Percentiles rank a stretch among this genome's conserved stretches.
These are phyloP conservation scores for Muscina levida DNA, from an alignment of 2,888 invertebrate species.

Conservation along the genomic window DNA sequence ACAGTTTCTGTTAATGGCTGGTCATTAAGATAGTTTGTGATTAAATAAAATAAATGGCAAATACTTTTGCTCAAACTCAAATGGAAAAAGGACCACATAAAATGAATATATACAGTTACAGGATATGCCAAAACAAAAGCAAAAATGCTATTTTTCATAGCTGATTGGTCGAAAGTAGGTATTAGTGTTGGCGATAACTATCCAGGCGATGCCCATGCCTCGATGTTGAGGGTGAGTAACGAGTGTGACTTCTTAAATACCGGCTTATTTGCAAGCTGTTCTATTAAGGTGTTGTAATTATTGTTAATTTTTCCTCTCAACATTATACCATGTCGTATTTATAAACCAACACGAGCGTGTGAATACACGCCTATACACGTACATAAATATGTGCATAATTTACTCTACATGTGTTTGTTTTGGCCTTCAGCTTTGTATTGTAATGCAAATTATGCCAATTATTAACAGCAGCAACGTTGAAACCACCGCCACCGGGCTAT, in stretches of 20 bases:
- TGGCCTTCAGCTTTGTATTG: slow-evolving; percentile 1
- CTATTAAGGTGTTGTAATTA: slow-evolving; percentile 51
- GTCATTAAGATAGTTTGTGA: slow-evolving; percentile 56
- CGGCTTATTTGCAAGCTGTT: slow-evolving; percentile 32
- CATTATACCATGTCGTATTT: slow-evolving; percentile 25
- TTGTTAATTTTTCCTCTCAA: slow-evolving; percentile 39
- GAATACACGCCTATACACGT: not conserved
- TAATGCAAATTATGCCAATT: slow-evolving; percentile 44
- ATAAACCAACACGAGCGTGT: not conserved
- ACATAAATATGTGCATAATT: not conserved
- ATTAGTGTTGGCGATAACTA: not conserved
- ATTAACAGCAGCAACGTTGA: slow-evolving; percentile 35
- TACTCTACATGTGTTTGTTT: not conserved
- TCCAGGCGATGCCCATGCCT: not conserved
- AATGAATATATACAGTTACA: not conserved
- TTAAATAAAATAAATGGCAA: slow-evolving; percentile 38
- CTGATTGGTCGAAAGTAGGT: not conserved
- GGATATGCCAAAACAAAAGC: not conserved
- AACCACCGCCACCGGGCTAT: not conserved
- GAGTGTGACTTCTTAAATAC: slow-evolving; percentile 13
- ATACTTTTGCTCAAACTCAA: not conserved
- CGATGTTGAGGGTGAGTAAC: not conserved
- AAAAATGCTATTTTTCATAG: not conserved
- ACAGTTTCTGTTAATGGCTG: slow-evolving; percentile 47
- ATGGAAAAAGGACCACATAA: not conserved